Base-by-base conservation (phyloP, 2,888 invertebrate species). In the Diplazon laetatorius region DNA sequence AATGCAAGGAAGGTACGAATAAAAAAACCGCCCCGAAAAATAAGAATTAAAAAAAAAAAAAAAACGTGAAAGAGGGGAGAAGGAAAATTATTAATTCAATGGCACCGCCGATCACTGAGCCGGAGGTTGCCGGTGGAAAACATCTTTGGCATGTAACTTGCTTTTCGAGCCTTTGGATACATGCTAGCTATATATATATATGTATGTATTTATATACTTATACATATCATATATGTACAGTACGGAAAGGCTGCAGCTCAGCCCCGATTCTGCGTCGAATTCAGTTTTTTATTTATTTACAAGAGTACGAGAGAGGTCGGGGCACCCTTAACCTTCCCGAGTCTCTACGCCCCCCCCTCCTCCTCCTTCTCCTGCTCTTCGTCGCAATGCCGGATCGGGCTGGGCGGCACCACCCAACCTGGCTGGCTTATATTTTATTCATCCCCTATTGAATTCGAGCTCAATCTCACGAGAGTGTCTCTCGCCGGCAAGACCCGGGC, bases 381-480 rank as follows among this genome's bases (percentile, higher is more conserved):
- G 66, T 50, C 42, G 71, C 76, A 74, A 74, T 82, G 81, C 73
- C 80, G 83, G 78, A 84, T 85, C 82, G 85, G 84, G 81, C 80
- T 80, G 82, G 83, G 70, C 55, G 57, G 55, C 73, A 65, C 57
- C 65, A 42, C 25, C 76, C 46, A 75, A 76, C 52, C 71, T 79
- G 70, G 73, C 80, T 76, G 80, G 76, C 79, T 89, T 88, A 90
- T 90, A 90, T 90, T 90, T 90, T 90, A 90, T 90, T 90, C 89
- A 90, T 90, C 87, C 87, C 87, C 88, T 88, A 90, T 90, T 89
- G 90, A 90, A 90, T 90, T 90, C 87, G 83, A 86, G 87, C 89
- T 89, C 89, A 89, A 90, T 90, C 90, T 89, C 87, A 85, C 86
- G 86, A 90, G 88, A 89, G 89, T 89, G 88, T 89, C 89, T 89